phyloP scores from a whole-genome alignment of 92 coral and sea anemone species.

The Micromussa lordhowensis region DNA sequence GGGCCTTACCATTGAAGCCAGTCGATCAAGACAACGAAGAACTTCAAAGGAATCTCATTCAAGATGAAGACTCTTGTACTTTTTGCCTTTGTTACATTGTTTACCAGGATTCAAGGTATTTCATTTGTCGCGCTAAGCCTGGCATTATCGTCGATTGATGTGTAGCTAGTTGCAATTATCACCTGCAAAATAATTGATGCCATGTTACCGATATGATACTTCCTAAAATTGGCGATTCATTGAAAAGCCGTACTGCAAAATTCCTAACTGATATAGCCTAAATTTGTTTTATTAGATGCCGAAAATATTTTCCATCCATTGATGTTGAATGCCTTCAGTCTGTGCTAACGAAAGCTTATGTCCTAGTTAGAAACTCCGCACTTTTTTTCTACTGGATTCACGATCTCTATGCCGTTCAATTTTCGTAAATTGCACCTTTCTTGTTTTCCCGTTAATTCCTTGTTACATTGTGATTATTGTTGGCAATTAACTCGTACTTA shows the following conservation, averaged over 20 bases:
- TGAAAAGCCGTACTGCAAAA: background rate
- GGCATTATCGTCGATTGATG: background rate
- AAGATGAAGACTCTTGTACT: background rate
- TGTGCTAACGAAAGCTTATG: background rate
- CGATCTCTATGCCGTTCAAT: background rate
- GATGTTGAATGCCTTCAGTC: background rate
- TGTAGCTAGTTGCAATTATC: background rate
- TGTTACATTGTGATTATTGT: background rate
- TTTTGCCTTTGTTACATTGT: background rate
- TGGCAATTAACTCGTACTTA: background rate
- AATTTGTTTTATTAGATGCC: background rate
- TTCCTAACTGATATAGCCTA: background rate
- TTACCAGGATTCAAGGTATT: conserved; percentile 16
- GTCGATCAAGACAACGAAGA: background rate
- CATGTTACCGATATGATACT: background rate
- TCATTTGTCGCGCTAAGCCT: background rate
- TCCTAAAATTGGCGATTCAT: background rate
- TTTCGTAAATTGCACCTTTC: background rate
- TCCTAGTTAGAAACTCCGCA: background rate
- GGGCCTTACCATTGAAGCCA: background rate
- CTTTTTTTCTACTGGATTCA: background rate
- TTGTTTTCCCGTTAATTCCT: background rate
- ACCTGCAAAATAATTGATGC: background rate
- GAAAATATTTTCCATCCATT: background rate
- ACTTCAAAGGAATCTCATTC: background rate